Evolutionary conservation across 2,888 invertebrate species (phyloP).

Genomic region (Priocnemis perturbator): DNA sequence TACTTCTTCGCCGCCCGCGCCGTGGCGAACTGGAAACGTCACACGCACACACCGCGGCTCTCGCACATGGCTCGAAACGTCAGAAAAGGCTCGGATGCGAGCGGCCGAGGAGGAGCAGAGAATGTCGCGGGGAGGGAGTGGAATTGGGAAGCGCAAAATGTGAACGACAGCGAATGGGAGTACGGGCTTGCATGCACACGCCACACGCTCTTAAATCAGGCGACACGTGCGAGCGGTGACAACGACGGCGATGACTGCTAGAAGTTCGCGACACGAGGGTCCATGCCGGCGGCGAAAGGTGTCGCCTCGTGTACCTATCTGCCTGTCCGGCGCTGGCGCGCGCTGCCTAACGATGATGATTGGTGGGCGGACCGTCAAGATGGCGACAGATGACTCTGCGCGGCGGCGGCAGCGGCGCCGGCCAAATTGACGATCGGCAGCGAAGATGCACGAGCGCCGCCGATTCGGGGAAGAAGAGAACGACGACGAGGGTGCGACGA

Average conservation of each 20-base stretch:
- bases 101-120: not conserved
- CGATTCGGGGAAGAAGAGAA: conserved; percentile 19
- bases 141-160: too few species aligned
- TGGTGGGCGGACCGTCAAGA: conserved; percentile 14
- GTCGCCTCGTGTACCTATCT: conserved; percentile 49
- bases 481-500: conserved; percentile 13
- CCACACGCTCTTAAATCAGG: not conserved
- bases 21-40: conserved; percentile 39
- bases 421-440: conserved; percentile 36
- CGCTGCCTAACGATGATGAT: conserved; percentile 25
- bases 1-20: conserved; percentile 24
- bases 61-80: conserved; percentile 11
- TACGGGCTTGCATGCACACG: not conserved
- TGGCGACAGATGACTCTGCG: conserved; percentile 4
- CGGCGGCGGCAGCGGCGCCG: conserved; percentile 2
- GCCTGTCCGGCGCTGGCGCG: conserved; percentile 29
- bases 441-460: conserved; percentile 42
- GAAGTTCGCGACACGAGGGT: conserved; percentile 19
- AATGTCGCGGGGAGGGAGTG: not conserved
- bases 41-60: conserved; percentile 34
- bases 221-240: conserved; percentile 7
- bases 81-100: too few species aligned
- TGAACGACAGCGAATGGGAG: not conserved
- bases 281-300: conserved; percentile 43
- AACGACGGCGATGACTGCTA: not conserved